A percentile compares a stretch with the other conserved stretches of the same genome.
These are phyloP conservation scores for Chloroclysta siterata DNA, from an alignment of 2,888 invertebrate genomes.

Conservation along the genomic window DNA sequence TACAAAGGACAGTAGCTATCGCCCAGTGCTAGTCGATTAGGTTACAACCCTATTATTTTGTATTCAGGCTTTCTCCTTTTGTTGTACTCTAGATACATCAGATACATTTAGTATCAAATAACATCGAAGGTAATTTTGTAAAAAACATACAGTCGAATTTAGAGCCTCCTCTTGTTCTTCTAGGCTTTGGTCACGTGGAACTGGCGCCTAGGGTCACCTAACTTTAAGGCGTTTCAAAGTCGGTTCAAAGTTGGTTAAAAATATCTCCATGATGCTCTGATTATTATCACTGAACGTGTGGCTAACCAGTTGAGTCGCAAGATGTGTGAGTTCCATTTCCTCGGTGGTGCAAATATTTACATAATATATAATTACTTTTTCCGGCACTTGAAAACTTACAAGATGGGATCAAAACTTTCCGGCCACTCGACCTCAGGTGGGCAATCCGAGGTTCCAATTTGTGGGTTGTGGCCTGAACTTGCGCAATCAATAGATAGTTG, in stretches of 20 bases:
- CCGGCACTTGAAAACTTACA: background rate
- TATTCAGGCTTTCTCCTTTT: background rate
- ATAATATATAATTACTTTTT: no score
- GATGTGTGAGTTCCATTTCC: background rate
- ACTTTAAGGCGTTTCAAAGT: no score
- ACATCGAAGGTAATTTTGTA: no score
- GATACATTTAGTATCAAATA: no score
- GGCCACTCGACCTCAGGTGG: slow-evolving; percentile 17
- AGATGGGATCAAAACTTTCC: background rate
- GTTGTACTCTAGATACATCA: no score
- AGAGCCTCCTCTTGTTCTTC: no score
- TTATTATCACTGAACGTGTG: no score
- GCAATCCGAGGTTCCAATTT: slow-evolving; percentile 16
- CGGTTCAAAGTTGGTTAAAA: no score
- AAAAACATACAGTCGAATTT: no score
- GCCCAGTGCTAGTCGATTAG: slow-evolving; percentile 12
- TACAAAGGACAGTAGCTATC: slow-evolving; percentile 20
- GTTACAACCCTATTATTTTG: background rate
- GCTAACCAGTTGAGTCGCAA: background rate
- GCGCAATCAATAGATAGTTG: slow-evolving; percentile 24
- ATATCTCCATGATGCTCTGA: no score
- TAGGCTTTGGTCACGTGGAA: no score
- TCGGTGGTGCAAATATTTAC: background rate
- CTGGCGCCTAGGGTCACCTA: no score
- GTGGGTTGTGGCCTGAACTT: slow-evolving; percentile 11